Base-by-base conservation (phyloP, 2,113 vertebrate genomes). In the Oryzias celebensis region DNA sequence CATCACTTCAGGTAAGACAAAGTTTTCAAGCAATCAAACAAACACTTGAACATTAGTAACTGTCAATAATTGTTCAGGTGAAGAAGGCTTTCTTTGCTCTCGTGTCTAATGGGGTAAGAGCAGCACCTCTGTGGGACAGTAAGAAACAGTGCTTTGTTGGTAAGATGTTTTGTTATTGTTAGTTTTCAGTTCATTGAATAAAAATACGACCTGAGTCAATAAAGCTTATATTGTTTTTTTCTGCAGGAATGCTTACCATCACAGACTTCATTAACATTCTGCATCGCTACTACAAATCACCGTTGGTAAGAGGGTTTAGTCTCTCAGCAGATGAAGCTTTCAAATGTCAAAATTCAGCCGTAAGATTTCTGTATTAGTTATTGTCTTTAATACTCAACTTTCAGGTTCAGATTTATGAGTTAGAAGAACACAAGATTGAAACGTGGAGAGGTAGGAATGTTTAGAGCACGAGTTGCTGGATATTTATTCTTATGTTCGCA, bases 261-360 rank as follows among this genome's bases (percentile, higher is more conserved):
- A 98, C 96, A 8, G 96, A 99, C 88, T 99, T 99, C 85, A 99
- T 99, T 85, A 99, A 97, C 80, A 99, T 99, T 73, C 92, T 99
- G 51, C 97, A 98, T 86, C 94, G 95, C 52, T 99, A 98, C 87
- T 99, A 99, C 91, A 98, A 98, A 60, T 99, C 97, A 1, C 94
- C 96, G 58, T 87, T 98, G 96, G 97, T 98, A 89, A 94, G 92
- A 71, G 17, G 0, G 0, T n/a, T 63, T 23, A 3, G 4, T 24
- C 41, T 0, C 36, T 49, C 4, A 59, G 14, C 23, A 58, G 6
- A 41, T 54, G 41, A 17, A 42, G 62, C 2, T 8, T 45, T 3
- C 50, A 50, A 57, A 44, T 58, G 36, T 55, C 52, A 14, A 56
- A 52, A 14, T 6, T 52, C 15, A 49, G 18, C 4, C 16, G 12